phyloP scores from a whole-genome alignment of 2,797 vertebrate species.

The Enteromius argenteus region DNA sequence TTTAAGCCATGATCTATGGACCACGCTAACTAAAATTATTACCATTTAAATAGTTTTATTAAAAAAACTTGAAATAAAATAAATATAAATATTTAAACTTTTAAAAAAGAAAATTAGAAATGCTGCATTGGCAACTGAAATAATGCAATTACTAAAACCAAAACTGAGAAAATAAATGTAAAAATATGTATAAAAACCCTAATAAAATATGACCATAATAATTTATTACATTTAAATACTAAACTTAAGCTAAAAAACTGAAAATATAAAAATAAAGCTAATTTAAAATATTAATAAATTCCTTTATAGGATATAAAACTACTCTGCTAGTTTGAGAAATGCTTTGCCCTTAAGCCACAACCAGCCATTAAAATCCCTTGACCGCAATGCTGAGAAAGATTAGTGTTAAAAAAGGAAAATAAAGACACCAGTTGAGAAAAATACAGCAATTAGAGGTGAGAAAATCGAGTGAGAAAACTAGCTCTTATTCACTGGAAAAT shows the following conservation, averaged over 20 bases:
- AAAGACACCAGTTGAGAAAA: constrained; percentile 11
- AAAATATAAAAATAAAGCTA: background rate
- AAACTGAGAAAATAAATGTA: no score
- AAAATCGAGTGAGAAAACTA: background rate
- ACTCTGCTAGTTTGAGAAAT: background rate
- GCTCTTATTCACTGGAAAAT: constrained; percentile 11
- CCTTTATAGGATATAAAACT: background rate
- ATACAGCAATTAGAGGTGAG: constrained; percentile 11
- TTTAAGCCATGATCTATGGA: no score
- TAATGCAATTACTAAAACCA: no score
- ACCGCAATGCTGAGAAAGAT: background rate
- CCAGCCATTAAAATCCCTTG: constrained; percentile 12
- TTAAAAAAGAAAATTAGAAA: no score
- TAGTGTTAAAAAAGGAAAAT: background rate
- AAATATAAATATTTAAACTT: no score
- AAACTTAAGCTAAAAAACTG: background rate
- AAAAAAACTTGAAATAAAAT: no score
- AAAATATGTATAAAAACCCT: background rate
- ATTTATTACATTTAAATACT: no score
- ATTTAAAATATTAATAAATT: background rate
- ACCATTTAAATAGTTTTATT: no score
- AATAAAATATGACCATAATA: background rate
- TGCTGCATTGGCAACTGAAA: no score
- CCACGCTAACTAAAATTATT: no score
- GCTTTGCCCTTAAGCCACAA: background rate